Percentiles rank a stretch among this genome's conserved stretches.
Conservation (phyloP, 2,797 vertebrate genomes). For the Anguilla marmorata region DNA sequence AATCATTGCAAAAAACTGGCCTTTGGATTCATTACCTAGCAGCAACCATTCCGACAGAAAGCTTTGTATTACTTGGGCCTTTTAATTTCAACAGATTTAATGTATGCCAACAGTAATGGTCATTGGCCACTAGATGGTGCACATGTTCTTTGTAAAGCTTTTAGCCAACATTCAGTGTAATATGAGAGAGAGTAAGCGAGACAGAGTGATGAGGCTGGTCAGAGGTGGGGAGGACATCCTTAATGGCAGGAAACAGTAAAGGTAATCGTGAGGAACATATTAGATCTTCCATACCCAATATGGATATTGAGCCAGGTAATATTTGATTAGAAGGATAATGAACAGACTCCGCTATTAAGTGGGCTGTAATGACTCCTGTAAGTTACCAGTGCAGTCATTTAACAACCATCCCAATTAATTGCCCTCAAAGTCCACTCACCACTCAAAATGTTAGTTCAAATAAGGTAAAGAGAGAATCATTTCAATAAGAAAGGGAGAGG, state of each 20-base stretch:
- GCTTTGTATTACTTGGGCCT: not conserved
- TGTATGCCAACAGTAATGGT: not conserved
- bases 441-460: not conserved
- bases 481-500: not conserved
- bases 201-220: too few relatives aligned
- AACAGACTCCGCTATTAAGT: conserved; percentile 54
- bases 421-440: conserved; percentile 1
- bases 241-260: conserved; percentile 11
- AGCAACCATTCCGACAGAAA: not conserved
- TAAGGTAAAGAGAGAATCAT: not conserved
- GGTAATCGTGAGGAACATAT: conserved; percentile 5
- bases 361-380: conserved; percentile 13
- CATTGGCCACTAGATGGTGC: conserved; percentile 27
- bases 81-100: not conserved
- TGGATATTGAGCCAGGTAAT: conserved; percentile 48
- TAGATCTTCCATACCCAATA: conserved; percentile 59
- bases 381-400: conserved; percentile 3
- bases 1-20: not conserved
- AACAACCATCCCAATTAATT: conserved; percentile 11
- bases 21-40: too few relatives aligned
- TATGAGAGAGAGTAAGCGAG: not conserved
- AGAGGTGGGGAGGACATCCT: not conserved
- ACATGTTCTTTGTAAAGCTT: conserved; percentile 12
- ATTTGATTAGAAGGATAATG: conserved; percentile 41
- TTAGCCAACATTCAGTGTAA: not conserved